Evolutionary conservation across 2,888 invertebrate species (phyloP).

Genomic region (Sinopyrophorus schimmeli): DNA sequence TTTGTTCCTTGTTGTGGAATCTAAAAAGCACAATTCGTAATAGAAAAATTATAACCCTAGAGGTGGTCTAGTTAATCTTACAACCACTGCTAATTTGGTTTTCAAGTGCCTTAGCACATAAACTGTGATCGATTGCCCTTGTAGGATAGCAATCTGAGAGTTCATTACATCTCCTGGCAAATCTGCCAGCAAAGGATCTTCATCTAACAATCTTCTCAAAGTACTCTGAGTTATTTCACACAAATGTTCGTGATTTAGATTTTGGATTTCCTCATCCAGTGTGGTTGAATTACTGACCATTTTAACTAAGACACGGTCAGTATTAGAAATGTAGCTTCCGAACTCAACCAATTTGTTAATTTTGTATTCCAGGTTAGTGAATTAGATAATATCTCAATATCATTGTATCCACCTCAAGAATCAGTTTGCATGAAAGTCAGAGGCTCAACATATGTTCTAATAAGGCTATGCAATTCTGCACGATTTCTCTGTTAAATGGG

Average conservation of each 20-base stretch:
- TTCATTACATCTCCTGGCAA: conserved; percentile 73
- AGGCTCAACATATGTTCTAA: too few relatives aligned
- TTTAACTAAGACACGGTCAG: too few relatives aligned
- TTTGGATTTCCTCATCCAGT: conserved; percentile 51
- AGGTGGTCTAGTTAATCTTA: conserved; percentile 58
- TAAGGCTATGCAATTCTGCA: too few relatives aligned
- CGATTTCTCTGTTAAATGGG: too few relatives aligned
- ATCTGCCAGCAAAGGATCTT: conserved; percentile 69
- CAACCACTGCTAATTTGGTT: conserved; percentile 70
- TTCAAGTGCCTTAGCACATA: conserved; percentile 69
- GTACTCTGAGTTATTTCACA: conserved; percentile 65
- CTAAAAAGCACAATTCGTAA: conserved; percentile 51
- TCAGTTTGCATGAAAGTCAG: too few relatives aligned
- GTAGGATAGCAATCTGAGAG: conserved; percentile 75
- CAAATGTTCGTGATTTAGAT: conserved; percentile 64
- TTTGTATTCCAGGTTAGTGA: too few relatives aligned
- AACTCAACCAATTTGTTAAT: too few relatives aligned
- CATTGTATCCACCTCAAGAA: too few relatives aligned
- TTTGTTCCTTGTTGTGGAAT: conserved; percentile 70
- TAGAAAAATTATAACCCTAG: neutral
- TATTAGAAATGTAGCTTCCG: too few relatives aligned
- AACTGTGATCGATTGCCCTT: conserved; percentile 79
- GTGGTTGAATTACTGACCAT: conserved; percentile 16
- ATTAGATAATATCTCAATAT: too few relatives aligned
- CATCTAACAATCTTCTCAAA: conserved; percentile 61